Evolutionary conservation across 2,888 invertebrate species (phyloP).

Genomic region (Neocrepidodera transversa): DNA sequence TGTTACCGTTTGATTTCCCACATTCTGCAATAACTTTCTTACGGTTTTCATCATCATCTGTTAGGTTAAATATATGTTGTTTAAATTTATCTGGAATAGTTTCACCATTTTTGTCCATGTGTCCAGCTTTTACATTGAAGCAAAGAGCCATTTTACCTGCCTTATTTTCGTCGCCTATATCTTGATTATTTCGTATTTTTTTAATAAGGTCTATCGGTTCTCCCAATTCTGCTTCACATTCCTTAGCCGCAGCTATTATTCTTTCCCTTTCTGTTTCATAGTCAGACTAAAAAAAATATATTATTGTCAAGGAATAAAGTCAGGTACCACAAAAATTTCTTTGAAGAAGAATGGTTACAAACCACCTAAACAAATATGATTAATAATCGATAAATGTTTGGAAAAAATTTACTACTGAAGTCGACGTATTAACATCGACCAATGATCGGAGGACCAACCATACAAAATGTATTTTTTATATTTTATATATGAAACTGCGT

Average conservation of each 20-base stretch:
- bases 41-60: neutral
- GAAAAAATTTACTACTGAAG: too few species aligned
- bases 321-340: too few species aligned
- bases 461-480: too few species aligned
- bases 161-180: neutral
- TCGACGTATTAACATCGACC: too few species aligned
- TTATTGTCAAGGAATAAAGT: too few species aligned
- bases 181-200: neutral
- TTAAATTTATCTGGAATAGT: neutral
- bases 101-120: slow-evolving; percentile 4
- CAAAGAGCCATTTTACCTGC: slow-evolving; percentile 6
- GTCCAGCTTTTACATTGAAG: neutral
- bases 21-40: neutral
- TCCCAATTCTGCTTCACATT: slow-evolving; percentile 1
- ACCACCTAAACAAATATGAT: too few species aligned
- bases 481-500: too few species aligned
- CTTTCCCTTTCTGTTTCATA: neutral
- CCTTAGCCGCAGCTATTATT: neutral
- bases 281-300: neutral
- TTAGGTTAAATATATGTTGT: neutral
- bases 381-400: too few species aligned
- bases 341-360: too few species aligned
- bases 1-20: neutral
- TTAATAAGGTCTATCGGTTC: neutral
- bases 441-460: too few species aligned